Percentiles rank a stretch among this genome's conserved stretches.
Evolutionary conservation across 2,113 vertebrate species (phyloP).

Genomic region (Pachypanchax playfairii): DNA sequence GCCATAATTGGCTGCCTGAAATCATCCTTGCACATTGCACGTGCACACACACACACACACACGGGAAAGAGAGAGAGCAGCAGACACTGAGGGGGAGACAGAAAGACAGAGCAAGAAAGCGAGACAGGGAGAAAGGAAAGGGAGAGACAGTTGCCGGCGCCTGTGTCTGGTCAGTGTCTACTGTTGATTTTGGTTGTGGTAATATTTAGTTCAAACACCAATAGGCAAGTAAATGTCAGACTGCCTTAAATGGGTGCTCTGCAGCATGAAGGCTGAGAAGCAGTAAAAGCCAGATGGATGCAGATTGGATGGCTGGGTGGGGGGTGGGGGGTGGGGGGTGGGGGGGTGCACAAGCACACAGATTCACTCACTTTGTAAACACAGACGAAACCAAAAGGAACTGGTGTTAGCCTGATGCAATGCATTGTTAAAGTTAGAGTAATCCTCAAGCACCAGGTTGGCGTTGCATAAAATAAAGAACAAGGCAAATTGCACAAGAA

Average conservation of each 20-base stretch:
- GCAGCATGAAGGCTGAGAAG: slow-evolving; percentile 23
- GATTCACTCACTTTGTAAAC: neutral
- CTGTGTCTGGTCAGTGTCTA: slow-evolving; percentile 56
- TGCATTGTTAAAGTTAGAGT: neutral
- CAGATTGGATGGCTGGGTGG: no score
- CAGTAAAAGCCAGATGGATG: slow-evolving; percentile 34
- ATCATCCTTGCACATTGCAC: slow-evolving; percentile 33
- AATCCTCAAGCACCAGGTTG: slow-evolving; percentile 11
- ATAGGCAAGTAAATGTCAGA: slow-evolving; percentile 67
- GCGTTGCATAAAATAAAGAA: slow-evolving; percentile 31
- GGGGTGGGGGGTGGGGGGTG: neutral
- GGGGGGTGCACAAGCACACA: neutral
- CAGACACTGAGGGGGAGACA: slow-evolving; percentile 33
- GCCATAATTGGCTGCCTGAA: slow-evolving; percentile 63
- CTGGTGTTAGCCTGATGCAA: neutral
- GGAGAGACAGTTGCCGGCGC: slow-evolving; percentile 44
- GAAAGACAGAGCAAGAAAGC: slow-evolving; percentile 21
- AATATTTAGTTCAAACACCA: slow-evolving; percentile 69
- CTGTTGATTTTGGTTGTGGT: slow-evolving; percentile 69
- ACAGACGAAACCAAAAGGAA: slow-evolving; percentile 2
- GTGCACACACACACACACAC: slow-evolving; percentile 23
- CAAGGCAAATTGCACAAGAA: slow-evolving; percentile 32
- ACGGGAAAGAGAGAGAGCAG: slow-evolving; percentile 12
- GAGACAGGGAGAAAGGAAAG: slow-evolving; percentile 37
- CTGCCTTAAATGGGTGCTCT: slow-evolving; percentile 25